Base-by-base conservation (phyloP, 2,113 vertebrate genomes). In the Phaethon lepturus region DNA sequence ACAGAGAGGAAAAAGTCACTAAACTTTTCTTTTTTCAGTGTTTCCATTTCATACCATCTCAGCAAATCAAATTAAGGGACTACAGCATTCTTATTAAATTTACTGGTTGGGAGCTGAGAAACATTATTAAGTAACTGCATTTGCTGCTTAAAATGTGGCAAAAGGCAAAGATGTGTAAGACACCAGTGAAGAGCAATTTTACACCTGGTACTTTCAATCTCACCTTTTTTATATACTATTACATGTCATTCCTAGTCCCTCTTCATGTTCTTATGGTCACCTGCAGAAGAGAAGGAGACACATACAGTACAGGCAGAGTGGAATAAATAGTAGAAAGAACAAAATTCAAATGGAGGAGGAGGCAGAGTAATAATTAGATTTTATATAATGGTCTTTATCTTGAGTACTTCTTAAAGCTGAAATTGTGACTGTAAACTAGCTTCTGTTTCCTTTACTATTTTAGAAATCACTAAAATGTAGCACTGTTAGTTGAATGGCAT, bases 21-120 rank as follows among this genome's bases (percentile, higher is more conserved):
- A 40, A 4, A 17, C 9, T 68, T 88, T 84, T 73, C 23, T 64
- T 19, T 33, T 67, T 28, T 71, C 13, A 71, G 8, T 85, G 40
- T 90, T 97, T 95, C 49, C 13, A 47, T 67, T 82, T 82, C 33
- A 35, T 47, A 45, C 8, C 0, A 0, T 66, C 29, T 87, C 28
- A 78, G 64, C 17, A 84, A 93, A 81, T 79, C 62, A 94, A 85
- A 85, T 78, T 28, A 88, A 74, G 33, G 9, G 44, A 75, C 19
- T 95, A 22, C 14, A 84, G 40, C 14, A 23, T 78, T 86, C 45
- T 80, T 55, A 47, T 11, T 85, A 64, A 74, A 74, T 84, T 74
- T 24, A 38, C 28, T 82, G 64, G 12, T 53, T 2, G 12, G 40
- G 56, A 93, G 29, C 42, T 50, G 40, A 78, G 44, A 49, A 80